Percentiles rank a stretch among this genome's conserved stretches.
Conservation (phyloP, 2,797 vertebrate genomes). For the Stomatorhinus walkeri region DNA sequence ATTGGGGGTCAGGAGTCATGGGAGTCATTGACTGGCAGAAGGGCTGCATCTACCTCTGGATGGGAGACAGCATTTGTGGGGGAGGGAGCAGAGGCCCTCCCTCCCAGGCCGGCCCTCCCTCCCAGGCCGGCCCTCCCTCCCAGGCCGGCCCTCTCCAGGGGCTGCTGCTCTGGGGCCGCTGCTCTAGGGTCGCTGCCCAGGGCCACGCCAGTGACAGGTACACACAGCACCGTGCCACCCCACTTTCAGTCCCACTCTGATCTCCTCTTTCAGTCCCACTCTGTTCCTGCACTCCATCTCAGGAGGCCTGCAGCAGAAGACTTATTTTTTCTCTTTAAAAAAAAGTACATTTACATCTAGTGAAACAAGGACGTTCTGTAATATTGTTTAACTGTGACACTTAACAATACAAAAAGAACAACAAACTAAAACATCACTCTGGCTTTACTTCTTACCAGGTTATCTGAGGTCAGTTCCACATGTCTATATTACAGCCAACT, state of each 20-base stretch:
- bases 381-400: not conserved
- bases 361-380: constrained; percentile 6
- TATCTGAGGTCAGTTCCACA: not conserved
- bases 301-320: not conserved
- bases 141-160: not conserved
- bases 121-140: not conserved
- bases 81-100: not conserved
- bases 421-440: not conserved
- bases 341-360: not conserved
- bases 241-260: not conserved
- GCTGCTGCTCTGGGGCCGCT: not conserved
- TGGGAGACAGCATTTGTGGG: constrained; percentile 10
- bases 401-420: constrained; percentile 10
- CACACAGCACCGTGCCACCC: not conserved
- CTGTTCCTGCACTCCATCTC: not conserved
- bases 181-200: not conserved
- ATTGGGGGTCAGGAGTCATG: constrained; percentile 22
- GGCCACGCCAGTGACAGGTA: not conserved
- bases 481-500: not conserved
- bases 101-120: not conserved
- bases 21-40: constrained; percentile 33
- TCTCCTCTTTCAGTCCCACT: not conserved
- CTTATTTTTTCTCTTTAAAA: not conserved
- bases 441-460: not conserved
- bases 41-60: constrained; percentile 24